A percentile compares a stretch with the other conserved stretches of the same genome.
These are phyloP conservation scores for Drosophila meridiana DNA, from an alignment of 2,888 invertebrate species.

Conservation along the genomic window DNA sequence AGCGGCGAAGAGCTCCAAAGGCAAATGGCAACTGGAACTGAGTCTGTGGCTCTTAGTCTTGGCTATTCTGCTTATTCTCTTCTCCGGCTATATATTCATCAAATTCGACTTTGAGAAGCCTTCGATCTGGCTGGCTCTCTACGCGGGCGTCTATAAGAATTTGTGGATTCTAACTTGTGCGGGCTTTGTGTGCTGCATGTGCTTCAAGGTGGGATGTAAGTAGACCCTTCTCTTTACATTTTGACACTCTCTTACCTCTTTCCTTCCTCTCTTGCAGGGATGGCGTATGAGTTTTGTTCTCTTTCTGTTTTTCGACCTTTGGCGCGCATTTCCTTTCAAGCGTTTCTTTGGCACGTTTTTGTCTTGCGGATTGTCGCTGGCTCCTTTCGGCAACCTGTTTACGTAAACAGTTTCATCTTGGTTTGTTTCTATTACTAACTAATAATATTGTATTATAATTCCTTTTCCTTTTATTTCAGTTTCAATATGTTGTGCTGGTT, in stretches of 20 bases:
- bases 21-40: conserved; percentile 58
- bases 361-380: conserved; percentile 65
- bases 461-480: conserved; percentile 27
- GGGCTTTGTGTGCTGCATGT: conserved; percentile 72
- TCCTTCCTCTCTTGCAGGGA: conserved; percentile 47
- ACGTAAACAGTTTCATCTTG: conserved; percentile 66
- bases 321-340: conserved; percentile 81
- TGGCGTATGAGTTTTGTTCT: conserved; percentile 69
- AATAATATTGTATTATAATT: neutral
- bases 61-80: conserved; percentile 54
- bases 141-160: conserved; percentile 84
- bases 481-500: conserved; percentile 52
- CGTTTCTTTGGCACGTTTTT: conserved; percentile 80
- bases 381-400: conserved; percentile 71
- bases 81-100: conserved; percentile 78
- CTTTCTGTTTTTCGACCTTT: conserved; percentile 72
- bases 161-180: conserved; percentile 83
- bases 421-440: conserved; percentile 57
- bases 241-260: neutral
- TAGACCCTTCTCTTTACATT: neutral
- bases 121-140: conserved; percentile 84
- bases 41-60: conserved; percentile 63
- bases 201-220: conserved; percentile 82
- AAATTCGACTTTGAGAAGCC: conserved; percentile 78
- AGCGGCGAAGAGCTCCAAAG: conserved; percentile 11